Percentiles rank a stretch among this genome's conserved stretches.
Evolutionary conservation across 2,113 vertebrate species (phyloP).

Genomic region (Herpetotheres cachinnans): DNA sequence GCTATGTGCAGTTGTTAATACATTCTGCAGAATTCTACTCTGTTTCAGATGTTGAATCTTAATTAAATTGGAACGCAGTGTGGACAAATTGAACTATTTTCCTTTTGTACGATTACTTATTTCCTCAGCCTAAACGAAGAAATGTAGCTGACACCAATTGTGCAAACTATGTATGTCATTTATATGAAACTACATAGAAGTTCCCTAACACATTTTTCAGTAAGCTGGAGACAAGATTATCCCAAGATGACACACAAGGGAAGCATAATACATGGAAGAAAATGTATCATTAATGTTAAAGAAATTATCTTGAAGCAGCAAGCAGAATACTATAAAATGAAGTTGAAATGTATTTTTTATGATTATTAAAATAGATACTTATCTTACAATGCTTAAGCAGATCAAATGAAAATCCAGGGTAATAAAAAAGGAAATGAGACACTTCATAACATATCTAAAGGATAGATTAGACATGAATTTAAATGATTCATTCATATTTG

Average conservation of each 20-base stretch:
- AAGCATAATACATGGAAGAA: not conserved
- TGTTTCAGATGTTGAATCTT: not conserved
- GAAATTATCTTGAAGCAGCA: not conserved
- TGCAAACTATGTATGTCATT: not conserved
- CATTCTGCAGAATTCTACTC: not conserved
- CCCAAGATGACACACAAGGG: not conserved
- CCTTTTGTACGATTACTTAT: not conserved
- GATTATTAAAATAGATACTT: not conserved
- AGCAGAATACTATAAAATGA: not conserved
- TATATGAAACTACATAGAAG: not conserved
- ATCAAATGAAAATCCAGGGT: not conserved
- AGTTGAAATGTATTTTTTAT: not conserved
- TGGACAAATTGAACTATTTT: not conserved
- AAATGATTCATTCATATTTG: not conserved
- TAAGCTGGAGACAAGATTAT: not conserved
- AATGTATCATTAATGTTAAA: not conserved
- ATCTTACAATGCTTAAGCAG: not conserved
- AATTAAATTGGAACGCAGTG: not conserved
- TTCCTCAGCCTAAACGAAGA: not conserved
- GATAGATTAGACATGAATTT: not conserved
- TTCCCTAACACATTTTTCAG: not conserved
- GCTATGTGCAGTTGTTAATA: not conserved
- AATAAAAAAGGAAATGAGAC: slow-evolving; percentile 17
- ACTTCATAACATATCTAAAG: not conserved
- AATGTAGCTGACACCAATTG: not conserved